Base-by-base conservation (phyloP, 2,797 vertebrate genomes). In the Hirundo rustica region DNA sequence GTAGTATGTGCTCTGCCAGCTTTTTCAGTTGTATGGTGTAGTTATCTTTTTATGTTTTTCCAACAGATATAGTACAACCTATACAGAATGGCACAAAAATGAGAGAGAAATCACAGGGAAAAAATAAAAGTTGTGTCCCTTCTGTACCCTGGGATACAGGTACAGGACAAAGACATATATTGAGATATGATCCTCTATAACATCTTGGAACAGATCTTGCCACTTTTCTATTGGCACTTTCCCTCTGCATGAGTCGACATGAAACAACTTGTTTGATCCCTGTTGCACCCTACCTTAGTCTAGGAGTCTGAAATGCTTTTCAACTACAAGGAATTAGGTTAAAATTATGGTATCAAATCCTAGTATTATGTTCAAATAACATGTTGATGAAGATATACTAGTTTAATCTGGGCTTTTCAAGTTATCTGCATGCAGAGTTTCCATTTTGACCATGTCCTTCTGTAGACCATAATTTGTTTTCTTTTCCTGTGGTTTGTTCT, bases 371-470 rank as follows among this genome's bases (percentile, higher is more conserved):
- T 71, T 71, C 26, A 75, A 36, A 11, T 34, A 82, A 18, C 6
- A 38, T n/a, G 7, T 27, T 78, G 25, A 57, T 67, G 9, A 62
- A 79, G 40, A 25, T 11, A 5, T 27, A n/a, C 15, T 44, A 21
- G 5, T 66, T 70, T 38, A 82, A 47, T 65, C 18, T 92, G 50
- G 22, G 45, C 67, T 68, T 72, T 72, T 82, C 53, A 88, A 95
- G 91, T 94, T 77, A 78, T 73, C 87, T 74, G 45, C 15, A 12
- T 27, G 36, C 54, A 93, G 83, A 93, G 30, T 92, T 85, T 94
- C 29, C 7, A 30, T 80, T 96, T 93, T 95, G 81, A 75, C 68
- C 47, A 36, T 20, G 76, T 80, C 34, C 66, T 96, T 95, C 88
- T 92, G 54, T 79, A 83, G 88, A 78, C 27, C 93, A 73, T 87